phyloP scores from a whole-genome alignment of 2,888 invertebrate species.

The Rhingia rostrata region DNA sequence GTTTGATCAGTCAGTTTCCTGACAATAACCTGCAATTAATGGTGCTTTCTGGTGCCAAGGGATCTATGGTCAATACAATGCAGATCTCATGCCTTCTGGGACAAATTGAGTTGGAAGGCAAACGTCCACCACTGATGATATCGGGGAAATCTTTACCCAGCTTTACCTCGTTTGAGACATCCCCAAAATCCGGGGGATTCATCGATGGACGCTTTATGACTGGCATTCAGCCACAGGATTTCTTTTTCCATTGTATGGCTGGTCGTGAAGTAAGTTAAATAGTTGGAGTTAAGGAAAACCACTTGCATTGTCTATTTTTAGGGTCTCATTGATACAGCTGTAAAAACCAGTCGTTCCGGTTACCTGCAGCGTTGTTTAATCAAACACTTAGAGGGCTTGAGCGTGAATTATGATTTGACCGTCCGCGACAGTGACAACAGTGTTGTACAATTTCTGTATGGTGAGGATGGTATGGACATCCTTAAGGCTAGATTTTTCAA shows the following conservation, averaged over 20 bases:
- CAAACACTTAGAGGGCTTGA: constrained; percentile 98
- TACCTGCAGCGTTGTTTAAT: constrained; percentile 98
- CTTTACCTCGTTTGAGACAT: constrained; percentile 93
- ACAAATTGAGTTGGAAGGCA: constrained; percentile 99
- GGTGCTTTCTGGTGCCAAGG: constrained; percentile 99
- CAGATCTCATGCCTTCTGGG: constrained; percentile 99
- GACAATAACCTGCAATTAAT: constrained; percentile 98
- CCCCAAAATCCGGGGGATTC: constrained; percentile 97
- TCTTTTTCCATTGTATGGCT: constrained; percentile 99
- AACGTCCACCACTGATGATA: constrained; percentile 96
- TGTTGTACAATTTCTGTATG: constrained; percentile 95
- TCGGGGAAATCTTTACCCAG: constrained; percentile 94
- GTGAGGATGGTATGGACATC: constrained; percentile 97
- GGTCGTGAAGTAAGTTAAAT: constrained; percentile 91
- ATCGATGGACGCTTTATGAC: constrained; percentile 98
- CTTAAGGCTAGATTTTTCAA: constrained; percentile 93
- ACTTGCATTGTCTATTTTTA: constrained; percentile 77
- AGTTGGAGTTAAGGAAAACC: background rate
- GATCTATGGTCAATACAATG: constrained; percentile 98
- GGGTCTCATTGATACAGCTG: constrained; percentile 99
- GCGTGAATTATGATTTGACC: constrained; percentile 95
- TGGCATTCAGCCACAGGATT: constrained; percentile 98
- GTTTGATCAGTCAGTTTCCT: constrained; percentile 94
- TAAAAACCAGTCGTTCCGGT: constrained; percentile 99
- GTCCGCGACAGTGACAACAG: constrained; percentile 97